Evolutionary conservation across 2,113 vertebrate species (phyloP), one percentile per base, ranked within the genome.

Genomic region (Phrynocephalus versicolor): DNA sequence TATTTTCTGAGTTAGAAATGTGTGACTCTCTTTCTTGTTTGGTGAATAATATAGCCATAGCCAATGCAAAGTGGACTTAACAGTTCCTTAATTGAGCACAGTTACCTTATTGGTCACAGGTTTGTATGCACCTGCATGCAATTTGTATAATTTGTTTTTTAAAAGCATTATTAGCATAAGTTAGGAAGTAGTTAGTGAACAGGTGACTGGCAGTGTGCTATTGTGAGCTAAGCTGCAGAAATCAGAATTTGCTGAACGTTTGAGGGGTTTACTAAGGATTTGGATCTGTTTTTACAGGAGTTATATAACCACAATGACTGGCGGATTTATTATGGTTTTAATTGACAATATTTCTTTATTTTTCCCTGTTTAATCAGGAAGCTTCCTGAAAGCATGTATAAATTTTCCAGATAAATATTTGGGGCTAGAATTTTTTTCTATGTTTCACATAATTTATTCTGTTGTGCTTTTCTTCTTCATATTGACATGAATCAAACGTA

Each of bases 71-170:
- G 64, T 8, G 55, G 25, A 62, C 83, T 85, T 93, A 57, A n/a
- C 85, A 67, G 1, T 88, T 87, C 18, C 0, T 89, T 92, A 86
- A 82, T 89, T 79, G 73, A n/a, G 76, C 84, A 37, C 41, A 51
- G 55, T 73, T 75, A 57, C 67, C 70, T 88, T 5, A 64, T 90
- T 83, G n/a, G 67, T 37, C 76, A 3, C 6, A 85, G n/a, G 6
- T 0, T 55, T 62, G 76, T 35, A 70, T 73, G 55, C 78, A 77
- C 64, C 5, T 0, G 0, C 51, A 27, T 85, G 85, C 82, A 85
- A 86, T 82, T 83, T 64, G 80, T 0, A 1, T 4, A 55, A 60
- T 0, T 9, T 87, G 39, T 73, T 90, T 69, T 60, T 23, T 77
- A 23, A 35, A 91, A 62, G n/a, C 45, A 45, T 71, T 0, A 67